Evolutionary conservation across 2,113 vertebrate genomes (phyloP), one percentile per base, ranked within the genome.

Genomic region (Rhodinocichla rosea): DNA sequence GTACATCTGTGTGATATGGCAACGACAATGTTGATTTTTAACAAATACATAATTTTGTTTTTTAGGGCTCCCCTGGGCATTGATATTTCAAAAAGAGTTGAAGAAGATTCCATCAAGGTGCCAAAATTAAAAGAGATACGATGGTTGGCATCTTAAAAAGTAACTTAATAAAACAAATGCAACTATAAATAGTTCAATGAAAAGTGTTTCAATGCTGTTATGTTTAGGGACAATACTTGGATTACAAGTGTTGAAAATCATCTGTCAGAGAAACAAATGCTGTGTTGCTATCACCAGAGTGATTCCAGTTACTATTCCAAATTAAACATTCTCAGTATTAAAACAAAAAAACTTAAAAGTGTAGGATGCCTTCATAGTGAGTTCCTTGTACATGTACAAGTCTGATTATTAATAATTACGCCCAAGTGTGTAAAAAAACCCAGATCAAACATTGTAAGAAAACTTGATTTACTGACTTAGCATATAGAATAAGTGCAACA

Each of bases 11-110:
- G 37, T 30, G 37, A 70, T 40, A 62, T 0, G 0, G 44, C 24
- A 59, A 33, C 26, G 26, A 28, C 1, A 0, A 40, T 74, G 7
- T 4, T 52, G 39, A 52, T 53, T 75, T 78, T 55, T 84, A 77
- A 85, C 44, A 75, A 74, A 75, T 21, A 30, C 2, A 13, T 33
- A 1, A 63, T 52, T 81, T 73, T 94, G 15, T 91, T 95, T 94
- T 96, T 26, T 91, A 99, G 99, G 96, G 98, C 99, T 74, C 98
- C 98, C 11, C 98, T 99, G 89, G 99, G 99, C 89, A 92, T 96
- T 71, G 98, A 99, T 95, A 98, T 99, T 94, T 98, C 98, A 59
- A 97, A 98, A 73, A 97, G 98, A 94, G 99, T 99, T 87, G 98
- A 95, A 97, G 97, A 98, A 55, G 98, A 98, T 42, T 97, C 97